Conservation (phyloP, 35 echinoderm and acorn worm genomes). For the Anneissia japonica region DNA sequence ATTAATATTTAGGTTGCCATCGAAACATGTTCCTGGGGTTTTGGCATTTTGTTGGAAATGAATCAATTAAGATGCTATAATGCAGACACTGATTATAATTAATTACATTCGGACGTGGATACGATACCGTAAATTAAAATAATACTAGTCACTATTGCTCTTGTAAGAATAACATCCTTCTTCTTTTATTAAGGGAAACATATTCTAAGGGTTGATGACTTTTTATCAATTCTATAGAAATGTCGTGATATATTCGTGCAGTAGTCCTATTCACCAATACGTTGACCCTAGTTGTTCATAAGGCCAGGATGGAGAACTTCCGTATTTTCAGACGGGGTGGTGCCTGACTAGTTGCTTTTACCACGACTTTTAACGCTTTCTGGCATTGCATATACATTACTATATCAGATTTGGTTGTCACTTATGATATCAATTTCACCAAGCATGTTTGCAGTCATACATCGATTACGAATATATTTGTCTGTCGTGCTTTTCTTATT, state of each 20-base stretch:
- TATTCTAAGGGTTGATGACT: background rate
- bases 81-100: background rate
- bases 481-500: background rate
- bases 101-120: background rate
- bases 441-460: background rate
- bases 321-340: background rate
- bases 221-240: background rate
- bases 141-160: background rate
- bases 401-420: background rate
- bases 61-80: no score
- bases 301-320: background rate
- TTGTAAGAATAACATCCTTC: background rate
- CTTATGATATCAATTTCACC: no score
- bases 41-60: no score
- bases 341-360: background rate
- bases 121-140: background rate
- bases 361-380: background rate
- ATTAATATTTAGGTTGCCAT: no score
- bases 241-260: background rate
- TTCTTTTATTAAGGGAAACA: background rate
- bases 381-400: background rate
- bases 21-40: no score
- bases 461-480: background rate
- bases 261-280: background rate
- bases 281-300: background rate